These are phyloP conservation scores for Oscheius onirici DNA, from an alignment of 2,888 invertebrate genomes.

Conservation along the genomic window DNA sequence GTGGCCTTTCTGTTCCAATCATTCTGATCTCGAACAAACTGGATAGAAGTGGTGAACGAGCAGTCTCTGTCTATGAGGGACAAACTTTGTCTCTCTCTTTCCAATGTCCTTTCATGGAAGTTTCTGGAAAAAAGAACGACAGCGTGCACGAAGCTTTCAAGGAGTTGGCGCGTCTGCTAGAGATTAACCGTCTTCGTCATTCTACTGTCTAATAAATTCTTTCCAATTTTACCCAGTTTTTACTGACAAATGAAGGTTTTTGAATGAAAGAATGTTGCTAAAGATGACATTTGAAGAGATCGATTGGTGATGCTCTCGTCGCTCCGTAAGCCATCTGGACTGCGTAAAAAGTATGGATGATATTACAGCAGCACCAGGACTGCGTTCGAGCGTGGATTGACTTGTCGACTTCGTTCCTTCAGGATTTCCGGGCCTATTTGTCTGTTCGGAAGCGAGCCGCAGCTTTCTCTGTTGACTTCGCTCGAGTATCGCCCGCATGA, in stretches of 20 bases:
- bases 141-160: conserved; percentile 41
- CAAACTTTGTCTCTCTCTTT: conserved; percentile 41
- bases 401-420: conserved; percentile 6
- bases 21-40: conserved; percentile 46
- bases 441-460: conserved; percentile 15
- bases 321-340: conserved; percentile 25
- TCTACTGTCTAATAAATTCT: conserved; percentile 8
- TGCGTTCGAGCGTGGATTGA: conserved; percentile 4
- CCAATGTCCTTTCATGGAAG: conserved; percentile 46
- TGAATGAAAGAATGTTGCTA: not conserved
- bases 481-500: conserved; percentile 22
- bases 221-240: not conserved
- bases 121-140: conserved; percentile 50
- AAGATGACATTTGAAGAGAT: not conserved
- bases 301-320: not conserved
- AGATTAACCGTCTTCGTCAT: not conserved
- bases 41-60: conserved; percentile 40
- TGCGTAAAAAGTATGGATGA: conserved; percentile 21
- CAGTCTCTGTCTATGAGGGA: conserved; percentile 43
- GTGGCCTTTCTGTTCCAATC: conserved; percentile 40
- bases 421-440: conserved; percentile 14
- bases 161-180: conserved; percentile 7
- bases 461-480: not conserved
- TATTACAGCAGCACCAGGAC: conserved; percentile 14
- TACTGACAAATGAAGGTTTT: not conserved